Conservation (phyloP, 2,113 vertebrate genomes). For the Microtus ochrogaster region DNA sequence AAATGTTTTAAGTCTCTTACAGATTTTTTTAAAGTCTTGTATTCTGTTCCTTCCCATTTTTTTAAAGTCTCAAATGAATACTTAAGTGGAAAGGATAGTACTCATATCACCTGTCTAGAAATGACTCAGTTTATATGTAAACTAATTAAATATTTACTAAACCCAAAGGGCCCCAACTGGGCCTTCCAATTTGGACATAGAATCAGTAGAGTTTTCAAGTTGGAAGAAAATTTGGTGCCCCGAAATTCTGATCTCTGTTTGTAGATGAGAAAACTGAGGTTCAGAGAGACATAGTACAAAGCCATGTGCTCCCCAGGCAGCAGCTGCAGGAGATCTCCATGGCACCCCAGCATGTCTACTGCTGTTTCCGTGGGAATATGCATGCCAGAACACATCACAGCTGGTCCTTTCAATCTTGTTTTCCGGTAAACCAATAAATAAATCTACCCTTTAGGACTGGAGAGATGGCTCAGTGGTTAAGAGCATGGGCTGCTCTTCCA, state of each 20-base stretch:
- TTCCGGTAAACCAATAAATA: background rate
- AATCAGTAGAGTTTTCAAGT: background rate
- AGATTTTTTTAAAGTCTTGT: constrained; percentile 1
- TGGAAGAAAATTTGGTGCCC: background rate
- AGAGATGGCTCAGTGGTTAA: no score
- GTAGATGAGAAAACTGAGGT: background rate
- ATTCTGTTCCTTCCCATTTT: background rate
- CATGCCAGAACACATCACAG: background rate
- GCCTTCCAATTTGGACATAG: background rate
- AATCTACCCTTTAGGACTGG: background rate
- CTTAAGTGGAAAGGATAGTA: background rate
- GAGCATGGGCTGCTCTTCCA: no score
- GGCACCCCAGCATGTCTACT: background rate
- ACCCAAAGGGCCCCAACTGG: background rate
- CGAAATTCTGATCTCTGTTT: background rate
- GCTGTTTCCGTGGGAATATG: background rate
- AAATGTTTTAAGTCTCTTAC: background rate
- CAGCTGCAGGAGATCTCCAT: background rate
- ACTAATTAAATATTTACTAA: background rate
- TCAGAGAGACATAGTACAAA: background rate
- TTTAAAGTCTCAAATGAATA: constrained; percentile 5
- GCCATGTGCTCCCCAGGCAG: fast-evolving
- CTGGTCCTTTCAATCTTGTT: background rate
- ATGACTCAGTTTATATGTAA: constrained; percentile 26
- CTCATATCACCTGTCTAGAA: constrained; percentile 9